phyloP scores from a whole-genome alignment of 2,113 vertebrate genomes.

The Microtus ochrogaster region DNA sequence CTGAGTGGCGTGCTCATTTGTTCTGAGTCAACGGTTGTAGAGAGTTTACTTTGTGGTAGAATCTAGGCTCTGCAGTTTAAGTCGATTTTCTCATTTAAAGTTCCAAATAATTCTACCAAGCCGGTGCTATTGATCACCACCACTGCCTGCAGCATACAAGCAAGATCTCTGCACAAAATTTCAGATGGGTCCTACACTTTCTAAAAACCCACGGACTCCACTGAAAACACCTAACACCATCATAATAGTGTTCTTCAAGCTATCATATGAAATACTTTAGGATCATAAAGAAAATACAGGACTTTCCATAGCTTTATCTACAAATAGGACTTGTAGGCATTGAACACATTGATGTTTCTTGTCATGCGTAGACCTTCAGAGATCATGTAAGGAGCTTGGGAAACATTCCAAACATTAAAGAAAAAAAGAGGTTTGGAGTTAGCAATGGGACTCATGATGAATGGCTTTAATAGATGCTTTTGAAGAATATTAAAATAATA shows the following conservation, averaged over 20 bases:
- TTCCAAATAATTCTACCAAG: not conserved
- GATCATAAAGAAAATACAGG: not conserved
- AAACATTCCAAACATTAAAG: not conserved
- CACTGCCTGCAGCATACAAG: not conserved
- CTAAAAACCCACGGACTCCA: not conserved
- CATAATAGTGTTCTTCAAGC: not conserved
- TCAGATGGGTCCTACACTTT: not conserved
- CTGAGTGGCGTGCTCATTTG: not conserved
- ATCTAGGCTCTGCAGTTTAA: not conserved
- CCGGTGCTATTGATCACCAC: not conserved
- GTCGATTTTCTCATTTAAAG: not conserved
- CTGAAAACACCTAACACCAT: not conserved
- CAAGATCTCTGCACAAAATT: not conserved
- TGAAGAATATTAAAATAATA: not conserved
- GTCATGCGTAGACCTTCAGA: not conserved
- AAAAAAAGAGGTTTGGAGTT: not conserved
- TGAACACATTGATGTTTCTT: not conserved
- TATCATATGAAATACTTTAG: not conserved
- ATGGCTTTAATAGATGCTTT: not conserved
- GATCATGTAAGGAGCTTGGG: not conserved
- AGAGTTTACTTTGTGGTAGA: not conserved
- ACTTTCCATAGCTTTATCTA: too few relatives aligned
- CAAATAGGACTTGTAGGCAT: not conserved
- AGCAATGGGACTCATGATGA: not conserved
- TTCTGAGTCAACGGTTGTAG: not conserved